Base-by-base conservation (phyloP, 1,140 invertebrate genomes). In the Cherax destructor region DNA sequence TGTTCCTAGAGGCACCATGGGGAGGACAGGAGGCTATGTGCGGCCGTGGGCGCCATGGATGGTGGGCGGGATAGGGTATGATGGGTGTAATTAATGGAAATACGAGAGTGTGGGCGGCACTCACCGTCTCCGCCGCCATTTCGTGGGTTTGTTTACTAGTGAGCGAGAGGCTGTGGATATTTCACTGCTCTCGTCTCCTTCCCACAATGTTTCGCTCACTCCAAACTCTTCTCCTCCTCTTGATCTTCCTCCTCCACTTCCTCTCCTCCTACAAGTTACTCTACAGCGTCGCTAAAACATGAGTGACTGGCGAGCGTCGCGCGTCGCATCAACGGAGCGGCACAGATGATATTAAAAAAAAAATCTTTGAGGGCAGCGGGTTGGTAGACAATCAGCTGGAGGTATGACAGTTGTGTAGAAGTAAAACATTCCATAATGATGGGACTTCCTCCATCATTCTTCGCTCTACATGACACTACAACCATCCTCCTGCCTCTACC, bases 71-170 rank as follows among this genome's bases (percentile, higher is more conserved):
- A 13, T 4, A 13, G 52, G 52, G 52, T 13, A 56, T 9, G 52
- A 78, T 47, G 49, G 24, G 76, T 47, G n/a, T n/a, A 16, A 47
- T 41, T 41, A 41, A 41, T 41, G 30, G 30, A 41, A 78, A 41
- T 4, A 30, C 2, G 77, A n/a, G 10, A n/a, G 52, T 9, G 3
- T 4, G 49, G 52, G 49, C 80, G 4, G n/a, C 50, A 83, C 80
- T 83, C 80, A 83, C 80, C 50, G 80, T 59, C 50, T 56, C 80
- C 7, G 80, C 80, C 80, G 80, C 80, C 80, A 83, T 83, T 83
- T 83, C 80, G 80, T 83, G 80, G 80, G 80, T 83, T 83, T 83
- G 80, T 83, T 80, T 83, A 83, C 80, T 59, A 18, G 80, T 59
- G 80, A 74, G 1, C n/a, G 24, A 30, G 24, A 16, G 0, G n/a